phyloP scores from a whole-genome alignment of 2,888 invertebrate genomes.

The Scelioninae gen. 1 region DNA sequence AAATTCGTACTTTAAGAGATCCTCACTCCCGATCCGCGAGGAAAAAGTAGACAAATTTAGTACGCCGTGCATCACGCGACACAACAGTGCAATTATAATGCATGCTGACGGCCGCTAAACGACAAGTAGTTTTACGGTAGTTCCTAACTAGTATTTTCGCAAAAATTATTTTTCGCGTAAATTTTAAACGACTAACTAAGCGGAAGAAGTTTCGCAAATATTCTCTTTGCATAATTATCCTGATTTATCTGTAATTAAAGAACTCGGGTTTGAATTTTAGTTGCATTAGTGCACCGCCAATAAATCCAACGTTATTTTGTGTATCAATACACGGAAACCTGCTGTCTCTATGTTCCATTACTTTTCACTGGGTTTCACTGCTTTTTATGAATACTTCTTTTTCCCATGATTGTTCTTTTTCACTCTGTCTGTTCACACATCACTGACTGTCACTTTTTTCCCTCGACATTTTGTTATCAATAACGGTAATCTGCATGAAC shows the following conservation, averaged over 20 bases:
- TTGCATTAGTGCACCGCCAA: neutral
- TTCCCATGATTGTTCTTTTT: constrained; percentile 32
- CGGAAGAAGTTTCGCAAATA: neutral
- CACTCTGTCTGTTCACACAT: constrained; percentile 31
- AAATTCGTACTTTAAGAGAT: constrained; percentile 26
- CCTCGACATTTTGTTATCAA: constrained; percentile 9
- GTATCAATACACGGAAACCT: too few relatives aligned
- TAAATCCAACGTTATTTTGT: neutral
- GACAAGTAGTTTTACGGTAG: constrained; percentile 36
- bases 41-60: constrained; percentile 34
- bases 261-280: neutral
- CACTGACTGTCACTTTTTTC: constrained; percentile 21
- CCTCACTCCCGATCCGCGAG: neutral
- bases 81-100: constrained; percentile 29
- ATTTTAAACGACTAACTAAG: constrained; percentile 32
- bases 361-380: constrained; percentile 39
- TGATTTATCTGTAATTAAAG: neutral
- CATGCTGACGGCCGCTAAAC: constrained; percentile 1
- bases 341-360: constrained; percentile 5
- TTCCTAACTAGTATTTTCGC: constrained; percentile 21
- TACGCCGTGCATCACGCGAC: constrained; percentile 6
- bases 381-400: constrained; percentile 25
- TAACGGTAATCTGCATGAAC: constrained; percentile 17
- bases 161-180: constrained; percentile 29
- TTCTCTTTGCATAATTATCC: neutral